These are phyloP conservation scores for Sebastes wilsoni DNA, from an alignment of 2,797 vertebrate genomes.

Conservation along the genomic window DNA sequence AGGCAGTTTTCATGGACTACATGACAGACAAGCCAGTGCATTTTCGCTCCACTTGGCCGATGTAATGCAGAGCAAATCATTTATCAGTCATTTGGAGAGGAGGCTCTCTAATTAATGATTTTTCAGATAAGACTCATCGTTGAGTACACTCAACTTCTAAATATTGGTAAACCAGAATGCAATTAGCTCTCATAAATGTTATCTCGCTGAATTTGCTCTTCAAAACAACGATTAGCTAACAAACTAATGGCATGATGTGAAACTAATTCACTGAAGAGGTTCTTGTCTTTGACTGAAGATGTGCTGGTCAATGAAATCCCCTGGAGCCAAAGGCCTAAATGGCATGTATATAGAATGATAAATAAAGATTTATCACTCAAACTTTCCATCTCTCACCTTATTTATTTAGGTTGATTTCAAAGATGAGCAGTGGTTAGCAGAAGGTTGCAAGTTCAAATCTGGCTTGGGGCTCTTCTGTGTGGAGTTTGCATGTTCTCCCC, in stretches of 20 bases:
- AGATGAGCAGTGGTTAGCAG: too few species aligned
- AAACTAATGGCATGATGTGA: neutral
- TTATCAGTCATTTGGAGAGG: conserved; percentile 2
- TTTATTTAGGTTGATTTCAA: neutral
- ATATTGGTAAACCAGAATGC: conserved; percentile 7
- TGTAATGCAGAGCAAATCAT: neutral
- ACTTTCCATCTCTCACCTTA: neutral
- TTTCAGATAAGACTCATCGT: conserved; percentile 11
- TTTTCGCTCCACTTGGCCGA: neutral
- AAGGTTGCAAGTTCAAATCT: too few species aligned
- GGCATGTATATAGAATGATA: neutral
- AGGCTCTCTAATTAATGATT: conserved; percentile 17
- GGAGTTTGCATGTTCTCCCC: too few species aligned
- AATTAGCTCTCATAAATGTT: neutral
- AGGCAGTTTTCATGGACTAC: conserved; percentile 7
- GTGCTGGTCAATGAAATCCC: neutral
- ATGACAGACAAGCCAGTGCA: neutral
- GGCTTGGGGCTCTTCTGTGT: too few species aligned
- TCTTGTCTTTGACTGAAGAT: neutral
- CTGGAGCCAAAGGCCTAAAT: neutral
- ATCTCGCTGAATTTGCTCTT: conserved; percentile 1
- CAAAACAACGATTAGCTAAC: neutral
- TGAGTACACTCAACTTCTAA: neutral
- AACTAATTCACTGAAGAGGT: neutral
- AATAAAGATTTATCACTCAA: neutral